These are phyloP conservation scores for Scomber scombrus DNA, from an alignment of 2,113 vertebrate genomes.

Conservation along the genomic window DNA sequence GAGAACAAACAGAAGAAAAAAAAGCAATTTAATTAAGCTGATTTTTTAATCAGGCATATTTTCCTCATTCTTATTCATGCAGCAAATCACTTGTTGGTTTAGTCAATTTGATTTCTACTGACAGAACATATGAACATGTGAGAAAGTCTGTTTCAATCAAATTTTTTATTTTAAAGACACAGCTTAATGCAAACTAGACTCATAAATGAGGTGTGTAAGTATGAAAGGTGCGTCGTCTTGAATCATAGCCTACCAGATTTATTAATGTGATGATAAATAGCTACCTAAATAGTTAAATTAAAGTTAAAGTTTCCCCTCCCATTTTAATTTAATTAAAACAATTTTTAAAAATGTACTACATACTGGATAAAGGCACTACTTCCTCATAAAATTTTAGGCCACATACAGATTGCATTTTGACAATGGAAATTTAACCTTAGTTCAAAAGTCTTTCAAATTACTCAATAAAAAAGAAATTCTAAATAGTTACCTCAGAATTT, in stretches of 20 bases:
- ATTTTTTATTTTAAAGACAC: neutral
- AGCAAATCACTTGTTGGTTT: neutral
- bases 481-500: slow-evolving; percentile 27
- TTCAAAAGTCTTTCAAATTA: slow-evolving; percentile 47
- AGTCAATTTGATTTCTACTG: neutral
- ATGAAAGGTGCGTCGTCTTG: neutral
- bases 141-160: neutral
- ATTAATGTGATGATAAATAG: neutral
- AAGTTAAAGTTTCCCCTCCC: neutral
- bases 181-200: neutral
- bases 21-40: neutral
- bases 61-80: neutral
- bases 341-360: neutral
- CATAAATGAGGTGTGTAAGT: neutral
- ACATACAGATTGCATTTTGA: neutral
- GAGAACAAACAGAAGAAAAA: slow-evolving; percentile 5
- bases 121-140: neutral
- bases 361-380: slow-evolving; percentile 2
- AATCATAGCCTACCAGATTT: slow-evolving; percentile 12
- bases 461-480: slow-evolving; percentile 24
- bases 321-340: slow-evolving; percentile 3
- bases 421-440: slow-evolving; percentile 31
- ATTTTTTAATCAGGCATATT: neutral
- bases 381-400: slow-evolving; percentile 11
- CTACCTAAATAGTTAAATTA: slow-evolving; percentile 1